These are phyloP conservation scores for Aplysia californica DNA, from an alignment of 1,140 invertebrate genomes.

Conservation along the genomic window DNA sequence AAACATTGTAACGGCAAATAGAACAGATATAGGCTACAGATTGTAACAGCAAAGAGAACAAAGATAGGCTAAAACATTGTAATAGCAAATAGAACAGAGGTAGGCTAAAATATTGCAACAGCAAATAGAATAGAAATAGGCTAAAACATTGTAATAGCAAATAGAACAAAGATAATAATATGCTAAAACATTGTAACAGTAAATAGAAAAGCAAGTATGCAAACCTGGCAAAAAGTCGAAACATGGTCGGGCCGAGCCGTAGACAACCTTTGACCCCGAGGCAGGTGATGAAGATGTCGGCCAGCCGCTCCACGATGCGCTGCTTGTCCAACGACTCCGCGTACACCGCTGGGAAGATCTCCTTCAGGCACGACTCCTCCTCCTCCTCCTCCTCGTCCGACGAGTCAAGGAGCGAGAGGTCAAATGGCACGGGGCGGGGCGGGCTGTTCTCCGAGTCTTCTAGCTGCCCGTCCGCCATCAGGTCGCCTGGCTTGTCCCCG, in stretches of 20 bases:
- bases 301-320: conserved; percentile 49
- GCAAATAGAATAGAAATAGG: no score
- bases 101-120: no score
- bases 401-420: conserved; percentile 1
- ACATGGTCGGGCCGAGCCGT: conserved; percentile 59
- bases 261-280: conserved; percentile 52
- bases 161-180: no score
- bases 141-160: no score
- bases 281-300: conserved; percentile 53
- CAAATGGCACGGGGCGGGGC: conserved; percentile 6
- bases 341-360: conserved; percentile 55
- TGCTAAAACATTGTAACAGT: no score
- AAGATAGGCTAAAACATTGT: no score
- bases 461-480: conserved; percentile 11
- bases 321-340: conserved; percentile 45
- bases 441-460: background rate
- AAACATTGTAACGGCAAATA: no score
- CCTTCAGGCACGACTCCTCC: conserved; percentile 52
- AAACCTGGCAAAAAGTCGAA: conserved; percentile 63
- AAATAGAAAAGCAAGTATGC: no score
- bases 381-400: conserved; percentile 33
- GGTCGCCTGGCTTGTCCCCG: background rate
- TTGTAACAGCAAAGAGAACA: no score
- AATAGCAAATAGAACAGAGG: no score
- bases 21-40: no score